phyloP scores from a whole-genome alignment of 2,888 invertebrate species.

The Drosophila limbata region DNA sequence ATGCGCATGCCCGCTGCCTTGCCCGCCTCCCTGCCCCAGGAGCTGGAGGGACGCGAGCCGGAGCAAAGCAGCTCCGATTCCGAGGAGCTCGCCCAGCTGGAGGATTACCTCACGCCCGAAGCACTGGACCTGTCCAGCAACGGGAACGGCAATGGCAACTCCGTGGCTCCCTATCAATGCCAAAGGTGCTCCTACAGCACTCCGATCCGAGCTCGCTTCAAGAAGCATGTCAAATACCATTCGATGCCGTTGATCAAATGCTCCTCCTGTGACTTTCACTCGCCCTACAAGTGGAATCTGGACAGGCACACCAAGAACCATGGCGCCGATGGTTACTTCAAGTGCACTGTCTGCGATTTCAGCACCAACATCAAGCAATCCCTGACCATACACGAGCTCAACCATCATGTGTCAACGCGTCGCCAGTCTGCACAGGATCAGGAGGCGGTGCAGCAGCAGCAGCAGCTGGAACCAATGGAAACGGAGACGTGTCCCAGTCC shows the following conservation, averaged over 20 bases:
- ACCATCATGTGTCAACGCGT: conserved; percentile 91
- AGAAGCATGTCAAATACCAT: conserved; percentile 97
- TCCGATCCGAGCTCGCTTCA: conserved; percentile 94
- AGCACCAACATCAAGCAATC: conserved; percentile 96
- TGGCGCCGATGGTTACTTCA: conserved; percentile 92
- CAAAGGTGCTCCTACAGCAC: conserved; percentile 96
- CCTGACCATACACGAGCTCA: conserved; percentile 95
- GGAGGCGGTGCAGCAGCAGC: not conserved
- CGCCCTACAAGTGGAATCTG: conserved; percentile 96
- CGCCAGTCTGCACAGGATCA: conserved; percentile 84
- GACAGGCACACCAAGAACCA: conserved; percentile 97
- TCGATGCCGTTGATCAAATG: conserved; percentile 98
- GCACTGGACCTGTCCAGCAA: conserved; percentile 35
- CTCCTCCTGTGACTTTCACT: conserved; percentile 95
- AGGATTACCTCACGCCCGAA: conserved; percentile 29
- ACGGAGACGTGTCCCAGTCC: not conserved
- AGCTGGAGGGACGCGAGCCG: conserved; percentile 38
- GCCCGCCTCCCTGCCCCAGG: not conserved
- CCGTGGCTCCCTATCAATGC: conserved; percentile 89
- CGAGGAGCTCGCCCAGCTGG: conserved; percentile 13
- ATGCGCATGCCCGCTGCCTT: not conserved
- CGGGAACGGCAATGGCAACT: too few relatives aligned
- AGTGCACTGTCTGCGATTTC: conserved; percentile 94
- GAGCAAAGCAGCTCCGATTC: conserved; percentile 66
- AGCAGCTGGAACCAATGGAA: not conserved